Evolutionary conservation across 35 echinoderm and acorn worm genomes (phyloP).

Genomic region (Anneissia japonica): DNA sequence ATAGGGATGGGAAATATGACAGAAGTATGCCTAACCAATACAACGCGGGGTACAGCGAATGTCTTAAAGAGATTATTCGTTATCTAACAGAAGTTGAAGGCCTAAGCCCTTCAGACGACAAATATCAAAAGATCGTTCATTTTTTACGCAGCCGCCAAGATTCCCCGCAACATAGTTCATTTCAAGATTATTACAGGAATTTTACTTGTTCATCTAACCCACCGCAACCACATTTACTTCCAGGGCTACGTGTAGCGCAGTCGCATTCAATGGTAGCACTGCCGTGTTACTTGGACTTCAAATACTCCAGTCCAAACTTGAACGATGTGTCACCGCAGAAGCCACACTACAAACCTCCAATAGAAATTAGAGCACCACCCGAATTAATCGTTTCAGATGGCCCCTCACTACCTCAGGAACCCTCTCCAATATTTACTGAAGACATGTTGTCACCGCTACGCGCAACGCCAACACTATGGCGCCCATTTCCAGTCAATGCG

Average conservation of each 20-base stretch:
- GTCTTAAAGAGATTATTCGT: background rate
- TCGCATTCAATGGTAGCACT: background rate
- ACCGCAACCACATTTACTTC: background rate
- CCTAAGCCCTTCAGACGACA: background rate
- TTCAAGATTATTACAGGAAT: background rate
- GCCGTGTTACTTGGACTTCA: background rate
- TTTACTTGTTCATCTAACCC: background rate
- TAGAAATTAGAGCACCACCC: background rate
- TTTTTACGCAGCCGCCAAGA: background rate
- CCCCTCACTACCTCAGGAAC: background rate
- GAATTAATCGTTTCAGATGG: background rate
- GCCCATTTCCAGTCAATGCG: background rate
- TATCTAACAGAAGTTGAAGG: slow-evolving; percentile 22
- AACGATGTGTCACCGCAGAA: background rate
- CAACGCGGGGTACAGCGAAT: slow-evolving; percentile 2
- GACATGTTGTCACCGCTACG: background rate
- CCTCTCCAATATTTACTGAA: background rate
- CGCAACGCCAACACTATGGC: background rate
- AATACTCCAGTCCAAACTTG: background rate
- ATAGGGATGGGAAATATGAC: background rate
- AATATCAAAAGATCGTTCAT: background rate
- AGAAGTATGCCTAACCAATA: background rate
- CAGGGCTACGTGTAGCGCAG: background rate
- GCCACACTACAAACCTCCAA: background rate
- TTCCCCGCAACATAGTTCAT: background rate